Base-by-base conservation (phyloP, 2,113 vertebrate species). In the Pelecanus crispus region DNA sequence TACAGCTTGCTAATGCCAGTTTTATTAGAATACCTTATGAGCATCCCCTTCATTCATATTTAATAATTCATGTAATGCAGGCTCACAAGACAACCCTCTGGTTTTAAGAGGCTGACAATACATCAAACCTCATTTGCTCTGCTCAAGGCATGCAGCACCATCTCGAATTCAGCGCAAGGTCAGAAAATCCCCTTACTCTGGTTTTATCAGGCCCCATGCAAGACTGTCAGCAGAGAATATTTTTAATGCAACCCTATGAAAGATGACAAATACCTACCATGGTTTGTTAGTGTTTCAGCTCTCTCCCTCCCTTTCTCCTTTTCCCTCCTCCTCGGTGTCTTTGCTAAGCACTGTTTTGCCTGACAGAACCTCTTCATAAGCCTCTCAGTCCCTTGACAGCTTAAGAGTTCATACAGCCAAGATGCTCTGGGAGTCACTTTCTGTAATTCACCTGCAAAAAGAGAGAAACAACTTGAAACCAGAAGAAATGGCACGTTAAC, bases 341-440 rank as follows among this genome's bases (percentile, higher is more conserved):
- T 98, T 96, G 97, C 96, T 97, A 97, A 97, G 97, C 97, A 97
- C 98, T 98, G 98, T 98, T 98, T 97, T 97, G 87, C 94, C 95
- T 96, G 95, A 97, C 97, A 98, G 98, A 98, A 96, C 96, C 98
- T 99, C 99, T 98, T 99, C 99, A 99, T 99, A 99, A 98, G 99
- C 98, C 97, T 98, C 97, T 95, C 92, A 95, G 97, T 99, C 98
- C 98, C 97, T 95, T 96, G 97, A 98, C 97, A 97, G 97, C 98
- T 97, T 94, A 98, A n/a, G 97, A 97, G 96, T 94, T 97, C 95
- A 98, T 98, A 92, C 50, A 88, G 97, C 95, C 93, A 94, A 84
- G 94, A 88, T 82, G 92, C 94, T 87, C 92, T 42, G 93, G 96
- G 88, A 97, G 79, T 86, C 94, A 52, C 96, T 97, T 95, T 97